Base-by-base conservation (phyloP, 1,140 invertebrate genomes). In the Prorops nasuta region DNA sequence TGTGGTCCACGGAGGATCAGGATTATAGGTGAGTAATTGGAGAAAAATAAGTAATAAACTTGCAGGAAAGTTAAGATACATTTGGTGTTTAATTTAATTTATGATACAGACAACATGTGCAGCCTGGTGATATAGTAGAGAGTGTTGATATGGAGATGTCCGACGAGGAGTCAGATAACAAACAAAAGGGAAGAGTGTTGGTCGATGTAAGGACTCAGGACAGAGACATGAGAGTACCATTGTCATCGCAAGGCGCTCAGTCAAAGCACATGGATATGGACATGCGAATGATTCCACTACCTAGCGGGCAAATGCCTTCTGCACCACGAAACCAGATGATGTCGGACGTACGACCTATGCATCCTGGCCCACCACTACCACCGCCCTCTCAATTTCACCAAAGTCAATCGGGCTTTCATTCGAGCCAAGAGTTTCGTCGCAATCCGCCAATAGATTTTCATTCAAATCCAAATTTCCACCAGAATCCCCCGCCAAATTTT, bases 101-200 rank as follows among this genome's bases (percentile, higher is more conserved):
- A n/a, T n/a, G n/a, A n/a, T n/a, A n/a, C 61, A 80, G 67, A 54
- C 71, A 64, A 73, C 74, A 72, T 58, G 64, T 56, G 63, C 77
- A 80, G 63, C 73, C 64, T 43, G 70, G 76, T 46, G 84, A 85
- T 54, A 86, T 82, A 67, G 81, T 84, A 6, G 83, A 83, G 58
- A 83, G 80, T 56, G 80, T 86, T 22, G 86, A 88, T 49, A 88
- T 88, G 86, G 85, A 88, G 41, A 80, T 87, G 76, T 86, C 84
- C 16, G 85, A 87, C 52, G 85, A 87, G n/a, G 85, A 86, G 17
- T 66, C 49, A 0, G 75, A 76, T 35, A 62, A 54, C 41, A 77
- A 78, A 39, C 67, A 67, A 35, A 76, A 77, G 48, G 56, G 57
- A 20, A 63, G 71, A 21, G 69, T 74, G 21, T 49, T 77, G 3